These are phyloP conservation scores for Bombus difficillimus DNA, from an alignment of 1,140 invertebrate genomes.

Conservation along the genomic window DNA sequence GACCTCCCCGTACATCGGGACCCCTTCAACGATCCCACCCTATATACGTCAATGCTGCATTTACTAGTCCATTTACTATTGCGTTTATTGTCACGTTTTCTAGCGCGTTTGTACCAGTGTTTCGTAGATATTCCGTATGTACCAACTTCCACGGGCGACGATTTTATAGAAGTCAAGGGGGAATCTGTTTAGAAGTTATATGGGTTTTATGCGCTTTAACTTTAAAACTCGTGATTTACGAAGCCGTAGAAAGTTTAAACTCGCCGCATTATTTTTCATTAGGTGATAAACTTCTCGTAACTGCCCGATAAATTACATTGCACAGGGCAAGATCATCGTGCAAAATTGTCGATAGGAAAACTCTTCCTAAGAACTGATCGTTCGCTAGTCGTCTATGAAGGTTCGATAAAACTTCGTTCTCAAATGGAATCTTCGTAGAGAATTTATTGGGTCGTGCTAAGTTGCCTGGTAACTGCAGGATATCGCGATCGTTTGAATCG, in stretches of 20 bases:
- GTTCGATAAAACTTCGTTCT: background rate
- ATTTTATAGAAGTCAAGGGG: background rate
- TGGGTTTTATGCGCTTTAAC: background rate
- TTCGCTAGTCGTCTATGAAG: background rate
- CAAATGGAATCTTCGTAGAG: background rate
- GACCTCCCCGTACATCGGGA: background rate
- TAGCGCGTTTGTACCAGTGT: background rate
- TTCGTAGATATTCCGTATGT: background rate
- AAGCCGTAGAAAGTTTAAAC: background rate
- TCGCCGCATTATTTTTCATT: conserved; percentile 6
- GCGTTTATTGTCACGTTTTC: background rate
- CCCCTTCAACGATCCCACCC: background rate
- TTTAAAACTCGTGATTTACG: background rate
- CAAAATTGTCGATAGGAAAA: background rate
- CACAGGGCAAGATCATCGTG: background rate
- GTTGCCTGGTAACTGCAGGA: background rate
- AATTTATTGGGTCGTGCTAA: background rate
- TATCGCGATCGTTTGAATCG: background rate
- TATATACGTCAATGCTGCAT: background rate
- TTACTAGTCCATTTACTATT: background rate
- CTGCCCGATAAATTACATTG: background rate
- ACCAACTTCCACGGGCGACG: background rate
- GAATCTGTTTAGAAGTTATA: background rate
- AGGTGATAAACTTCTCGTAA: no score
- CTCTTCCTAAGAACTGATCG: background rate